A percentile compares a stretch with the other conserved stretches of the same genome.
phyloP scores from a whole-genome alignment of 2,888 invertebrate genomes.

The Hypena proboscidalis region DNA sequence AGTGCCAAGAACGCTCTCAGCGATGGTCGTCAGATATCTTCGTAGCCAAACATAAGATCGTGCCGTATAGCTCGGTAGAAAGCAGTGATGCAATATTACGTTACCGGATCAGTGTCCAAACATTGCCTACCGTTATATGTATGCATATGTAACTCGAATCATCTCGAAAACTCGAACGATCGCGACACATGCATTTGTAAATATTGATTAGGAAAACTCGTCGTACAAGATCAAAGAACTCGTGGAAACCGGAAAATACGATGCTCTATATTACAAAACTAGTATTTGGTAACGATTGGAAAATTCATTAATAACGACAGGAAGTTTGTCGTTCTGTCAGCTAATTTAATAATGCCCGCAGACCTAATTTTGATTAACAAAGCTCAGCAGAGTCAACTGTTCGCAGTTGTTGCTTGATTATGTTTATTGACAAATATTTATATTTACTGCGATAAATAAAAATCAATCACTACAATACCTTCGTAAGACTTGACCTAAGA shows the following conservation, averaged over 20 bases:
- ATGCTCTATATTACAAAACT: slow-evolving; percentile 1
- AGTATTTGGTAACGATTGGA: not conserved
- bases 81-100: slow-evolving; percentile 62
- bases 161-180: slow-evolving; percentile 24
- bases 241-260: slow-evolving; percentile 3
- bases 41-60: no score
- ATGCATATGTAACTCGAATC: slow-evolving; percentile 25
- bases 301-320: not conserved
- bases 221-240: slow-evolving; percentile 22
- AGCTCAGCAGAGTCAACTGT: no score
- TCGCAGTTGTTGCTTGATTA: no score
- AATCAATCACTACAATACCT: no score
- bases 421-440: no score
- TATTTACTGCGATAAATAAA: no score
- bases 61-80: slow-evolving; percentile 57
- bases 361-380: no score
- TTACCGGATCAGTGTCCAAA: slow-evolving; percentile 51
- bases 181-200: slow-evolving; percentile 16
- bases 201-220: slow-evolving; percentile 31
- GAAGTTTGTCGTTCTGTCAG: not conserved
- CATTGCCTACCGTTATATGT: slow-evolving; percentile 35
- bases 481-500: no score
- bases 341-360: no score
- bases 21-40: no score
- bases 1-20: no score